phyloP scores from a whole-genome alignment of 2,888 invertebrate genomes.

The Parascotia fuliginaria region DNA sequence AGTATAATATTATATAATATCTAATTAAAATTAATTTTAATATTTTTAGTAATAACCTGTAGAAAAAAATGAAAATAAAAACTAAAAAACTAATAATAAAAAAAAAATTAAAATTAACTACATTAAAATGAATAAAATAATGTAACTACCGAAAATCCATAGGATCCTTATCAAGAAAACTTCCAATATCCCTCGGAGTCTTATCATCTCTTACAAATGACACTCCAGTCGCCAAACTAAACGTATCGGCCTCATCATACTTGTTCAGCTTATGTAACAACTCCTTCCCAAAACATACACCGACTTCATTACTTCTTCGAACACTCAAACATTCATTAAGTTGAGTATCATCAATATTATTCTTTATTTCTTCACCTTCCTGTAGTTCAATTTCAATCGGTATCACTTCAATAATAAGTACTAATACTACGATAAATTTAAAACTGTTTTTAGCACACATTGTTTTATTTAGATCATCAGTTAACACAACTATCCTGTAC shows the following conservation, averaged over 20 bases:
- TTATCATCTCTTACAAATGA: slow-evolving; percentile 88
- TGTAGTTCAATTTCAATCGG: slow-evolving; percentile 68
- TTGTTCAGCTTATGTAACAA: slow-evolving; percentile 87
- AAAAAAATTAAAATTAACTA: background rate
- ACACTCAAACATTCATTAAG: slow-evolving; percentile 75
- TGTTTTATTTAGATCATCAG: slow-evolving; percentile 20
- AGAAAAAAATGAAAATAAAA: too few species aligned
- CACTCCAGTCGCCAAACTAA: slow-evolving; percentile 88
- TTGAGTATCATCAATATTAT: slow-evolving; percentile 62
- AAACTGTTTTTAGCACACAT: slow-evolving; percentile 27
- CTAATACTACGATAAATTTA: slow-evolving; percentile 40
- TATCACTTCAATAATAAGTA: slow-evolving; percentile 61
- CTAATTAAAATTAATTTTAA: too few species aligned
- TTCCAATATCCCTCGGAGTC: slow-evolving; percentile 88
- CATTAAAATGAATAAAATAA: background rate
- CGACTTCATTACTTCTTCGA: slow-evolving; percentile 73
- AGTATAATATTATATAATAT: too few species aligned
- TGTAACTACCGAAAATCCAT: slow-evolving; percentile 87
- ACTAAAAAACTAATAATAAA: too few species aligned
- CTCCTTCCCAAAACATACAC: slow-evolving; percentile 90
- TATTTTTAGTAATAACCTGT: too few species aligned
- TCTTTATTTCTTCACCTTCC: slow-evolving; percentile 72
- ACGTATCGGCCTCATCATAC: slow-evolving; percentile 88
- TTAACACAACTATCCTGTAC: slow-evolving; percentile 57
- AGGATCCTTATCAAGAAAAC: slow-evolving; percentile 90